A percentile compares a stretch with the other conserved stretches of the same genome.
These are phyloP conservation scores for Xenopus tropicalis DNA, from an alignment of 2,113 vertebrate genomes.

Conservation along the genomic window DNA sequence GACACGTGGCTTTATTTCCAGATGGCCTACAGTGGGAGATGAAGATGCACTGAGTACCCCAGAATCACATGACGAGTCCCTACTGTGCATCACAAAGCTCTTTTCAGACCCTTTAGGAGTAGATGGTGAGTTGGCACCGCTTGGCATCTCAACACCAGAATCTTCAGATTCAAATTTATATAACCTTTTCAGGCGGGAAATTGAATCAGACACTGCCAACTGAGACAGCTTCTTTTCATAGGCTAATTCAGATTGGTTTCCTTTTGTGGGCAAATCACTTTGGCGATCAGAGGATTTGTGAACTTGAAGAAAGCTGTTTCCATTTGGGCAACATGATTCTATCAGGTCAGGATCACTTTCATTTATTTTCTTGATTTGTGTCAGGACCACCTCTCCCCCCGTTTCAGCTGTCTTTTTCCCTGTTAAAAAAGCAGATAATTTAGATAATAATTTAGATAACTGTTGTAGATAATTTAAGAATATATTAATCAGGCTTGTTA, in stretches of 20 bases:
- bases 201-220: slow-evolving; percentile 42
- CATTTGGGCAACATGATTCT: slow-evolving; percentile 49
- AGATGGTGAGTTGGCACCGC: slow-evolving; percentile 77
- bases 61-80: slow-evolving; percentile 77
- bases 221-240: slow-evolving; percentile 59
- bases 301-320: slow-evolving; percentile 45
- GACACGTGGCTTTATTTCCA: slow-evolving; percentile 52
- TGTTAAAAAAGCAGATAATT: slow-evolving; percentile 45
- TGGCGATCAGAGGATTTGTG: slow-evolving; percentile 42
- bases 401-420: slow-evolving; percentile 68
- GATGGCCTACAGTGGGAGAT: slow-evolving; percentile 56
- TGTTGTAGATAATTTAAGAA: no score
- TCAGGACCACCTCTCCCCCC: slow-evolving; percentile 73
- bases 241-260: slow-evolving; percentile 47
- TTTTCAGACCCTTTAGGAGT: slow-evolving; percentile 74
- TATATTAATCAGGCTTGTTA: neutral
- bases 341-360: slow-evolving; percentile 49
- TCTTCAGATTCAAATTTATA: slow-evolving; percentile 85
- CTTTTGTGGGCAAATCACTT: slow-evolving; percentile 26
- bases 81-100: slow-evolving; percentile 80
- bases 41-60: slow-evolving; percentile 64
- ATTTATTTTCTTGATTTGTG: slow-evolving; percentile 75
- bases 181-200: slow-evolving; percentile 58
- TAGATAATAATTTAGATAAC: no score
- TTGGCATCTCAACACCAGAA: slow-evolving; percentile 79